phyloP scores from a whole-genome alignment of 2,888 invertebrate genomes.

The Colostygia pectinataria region DNA sequence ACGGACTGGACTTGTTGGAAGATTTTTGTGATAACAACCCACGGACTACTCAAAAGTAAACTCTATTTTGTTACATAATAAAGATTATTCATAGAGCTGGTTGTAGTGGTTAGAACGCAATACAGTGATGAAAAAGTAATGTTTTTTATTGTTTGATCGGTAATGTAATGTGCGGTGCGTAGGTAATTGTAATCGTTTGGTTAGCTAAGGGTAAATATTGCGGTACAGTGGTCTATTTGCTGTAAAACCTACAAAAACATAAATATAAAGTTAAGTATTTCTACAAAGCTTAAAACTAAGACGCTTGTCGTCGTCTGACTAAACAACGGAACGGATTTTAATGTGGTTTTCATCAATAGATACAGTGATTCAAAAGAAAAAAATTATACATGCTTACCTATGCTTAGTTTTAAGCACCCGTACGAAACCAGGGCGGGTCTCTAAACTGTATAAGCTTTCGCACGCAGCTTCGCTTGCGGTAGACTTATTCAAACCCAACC shows the following conservation, averaged over 20 bases:
- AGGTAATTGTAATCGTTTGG: conserved; percentile 34
- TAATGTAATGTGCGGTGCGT: conserved; percentile 30
- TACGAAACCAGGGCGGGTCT: too few relatives aligned
- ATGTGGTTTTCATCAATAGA: too few relatives aligned
- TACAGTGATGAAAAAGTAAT: conserved; percentile 43
- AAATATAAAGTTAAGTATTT: background rate
- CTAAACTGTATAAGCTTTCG: too few relatives aligned
- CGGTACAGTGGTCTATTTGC: conserved; percentile 6
- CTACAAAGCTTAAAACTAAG: too few relatives aligned
- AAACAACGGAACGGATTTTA: too few relatives aligned
- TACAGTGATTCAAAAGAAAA: too few relatives aligned
- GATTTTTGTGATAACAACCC: conserved; percentile 9
- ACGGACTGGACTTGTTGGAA: conserved; percentile 2
- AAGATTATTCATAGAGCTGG: background rate
- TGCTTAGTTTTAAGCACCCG: too few relatives aligned
- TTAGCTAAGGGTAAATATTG: conserved; percentile 24
- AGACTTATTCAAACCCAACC: too few relatives aligned
- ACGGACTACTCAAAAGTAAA: conserved; percentile 28
- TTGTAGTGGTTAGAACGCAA: conserved; percentile 38
- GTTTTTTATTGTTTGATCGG: conserved; percentile 48
- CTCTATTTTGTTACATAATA: conserved; percentile 22
- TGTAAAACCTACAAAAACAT: conserved; percentile 9
- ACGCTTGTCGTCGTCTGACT: too few relatives aligned
- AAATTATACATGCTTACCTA: too few relatives aligned
- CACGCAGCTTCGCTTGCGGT: too few relatives aligned